These are phyloP conservation scores for western clawed frog (Xenopus tropicalis) DNA, from an alignment of 2,113 vertebrate genomes.

Conservation along the genomic window UCB_Xtro_10.0 CM004447.2:21430001-21430500, in stretches of 20 bases:
- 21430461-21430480: too few relatives aligned
- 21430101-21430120: too few relatives aligned
- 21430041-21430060: too few relatives aligned
- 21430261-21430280: neutral
- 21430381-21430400: constrained; percentile 79
- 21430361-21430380: constrained; percentile 73
- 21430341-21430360: constrained; percentile 78
- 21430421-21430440: neutral
- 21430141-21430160: too few relatives aligned
- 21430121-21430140: too few relatives aligned
- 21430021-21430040: too few relatives aligned
- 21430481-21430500: too few relatives aligned
- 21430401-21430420: constrained; percentile 64
- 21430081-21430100: too few relatives aligned
- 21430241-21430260: neutral
- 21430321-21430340: constrained; percentile 77
- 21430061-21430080: too few relatives aligned
- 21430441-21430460: neutral
- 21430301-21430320: constrained; percentile 7
- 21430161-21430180: neutral
- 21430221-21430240: neutral
- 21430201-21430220: neutral
- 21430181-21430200: neutral
- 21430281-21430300: constrained; percentile 1
- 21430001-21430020: too few relatives aligned